These are phyloP conservation scores for Drosophila carrolli DNA, from an alignment of 1,140 invertebrate genomes.

Conservation along the genomic window DNA sequence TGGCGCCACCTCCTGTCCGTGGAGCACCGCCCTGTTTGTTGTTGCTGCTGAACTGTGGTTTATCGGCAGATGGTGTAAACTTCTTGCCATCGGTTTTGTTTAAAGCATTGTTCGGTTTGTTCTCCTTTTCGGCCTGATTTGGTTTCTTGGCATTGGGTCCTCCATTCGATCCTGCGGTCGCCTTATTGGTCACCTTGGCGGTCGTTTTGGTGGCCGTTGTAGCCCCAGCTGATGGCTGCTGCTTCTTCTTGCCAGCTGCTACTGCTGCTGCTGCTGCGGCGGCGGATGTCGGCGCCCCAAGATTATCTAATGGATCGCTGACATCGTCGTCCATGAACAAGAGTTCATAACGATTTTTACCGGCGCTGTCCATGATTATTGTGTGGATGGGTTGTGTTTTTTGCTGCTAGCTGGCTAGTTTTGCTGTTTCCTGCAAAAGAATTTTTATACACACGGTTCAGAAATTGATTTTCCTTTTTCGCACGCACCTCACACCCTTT, in stretches of 20 bases:
- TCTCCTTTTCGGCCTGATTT: conserved; percentile 92
- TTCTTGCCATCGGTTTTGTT: conserved; percentile 79
- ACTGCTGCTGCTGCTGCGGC: conserved; percentile 85
- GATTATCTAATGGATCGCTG: conserved; percentile 94
- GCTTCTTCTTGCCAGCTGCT: conserved; percentile 90
- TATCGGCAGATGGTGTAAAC: conserved; percentile 48
- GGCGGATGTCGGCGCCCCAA: conserved; percentile 88
- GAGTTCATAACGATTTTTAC: conserved; percentile 97
- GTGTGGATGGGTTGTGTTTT: conserved; percentile 33
- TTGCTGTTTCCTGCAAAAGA: conserved; percentile 39
- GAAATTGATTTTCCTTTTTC: conserved; percentile 66
- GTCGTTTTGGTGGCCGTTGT: conserved; percentile 56
- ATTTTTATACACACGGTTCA: conserved; percentile 38
- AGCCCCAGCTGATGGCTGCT: conserved; percentile 84
- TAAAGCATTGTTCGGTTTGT: conserved; percentile 87
- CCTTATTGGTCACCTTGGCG: conserved; percentile 39
- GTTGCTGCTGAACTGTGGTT: conserved; percentile 42
- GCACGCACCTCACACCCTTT: conserved; percentile 34
- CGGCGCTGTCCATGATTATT: conserved; percentile 93
- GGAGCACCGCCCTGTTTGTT: conserved; percentile 73
- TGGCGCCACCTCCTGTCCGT: conserved; percentile 50
- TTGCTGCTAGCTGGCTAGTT: conserved; percentile 41
- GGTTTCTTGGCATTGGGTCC: conserved; percentile 61
- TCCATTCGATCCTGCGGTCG: conserved; percentile 17
- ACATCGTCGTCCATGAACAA: conserved; percentile 94